Percentiles rank a stretch among this genome's conserved stretches.
Evolutionary conservation across 2,113 vertebrate genomes (phyloP).

Genomic region (Lonchura striata): DNA sequence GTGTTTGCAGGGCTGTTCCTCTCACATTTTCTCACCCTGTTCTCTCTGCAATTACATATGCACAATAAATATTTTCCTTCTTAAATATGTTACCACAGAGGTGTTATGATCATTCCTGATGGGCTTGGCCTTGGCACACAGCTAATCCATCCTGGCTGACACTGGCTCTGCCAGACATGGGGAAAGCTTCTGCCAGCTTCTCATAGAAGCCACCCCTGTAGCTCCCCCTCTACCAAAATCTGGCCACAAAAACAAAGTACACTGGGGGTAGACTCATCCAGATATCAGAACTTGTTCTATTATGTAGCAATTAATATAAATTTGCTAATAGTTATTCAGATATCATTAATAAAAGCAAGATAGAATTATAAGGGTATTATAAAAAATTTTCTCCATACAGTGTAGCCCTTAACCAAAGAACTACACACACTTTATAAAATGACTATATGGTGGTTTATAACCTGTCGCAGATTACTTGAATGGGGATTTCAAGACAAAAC

Average conservation of each 20-base stretch:
- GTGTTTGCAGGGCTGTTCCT: neutral
- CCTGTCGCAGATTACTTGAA: neutral
- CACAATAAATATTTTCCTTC: neutral
- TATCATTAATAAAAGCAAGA: neutral
- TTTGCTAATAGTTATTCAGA: neutral
- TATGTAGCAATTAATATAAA: neutral
- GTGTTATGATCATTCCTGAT: neutral
- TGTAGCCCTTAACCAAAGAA: neutral
- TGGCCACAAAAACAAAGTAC: neutral
- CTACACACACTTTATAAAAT: neutral
- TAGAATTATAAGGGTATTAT: neutral
- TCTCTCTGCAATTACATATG: neutral
- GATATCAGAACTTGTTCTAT: neutral
- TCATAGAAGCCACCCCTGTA: neutral
- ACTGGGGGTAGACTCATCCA: neutral
- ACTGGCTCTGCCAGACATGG: neutral
- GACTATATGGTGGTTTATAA: neutral
- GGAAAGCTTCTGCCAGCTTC: neutral
- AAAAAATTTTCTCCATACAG: neutral
- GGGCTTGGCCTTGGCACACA: neutral
- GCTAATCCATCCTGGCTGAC: rapidly evolving
- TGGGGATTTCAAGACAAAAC: neutral
- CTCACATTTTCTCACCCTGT: neutral
- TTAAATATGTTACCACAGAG: neutral
- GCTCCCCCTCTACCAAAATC: neutral